Evolutionary conservation across 2,113 vertebrate genomes (phyloP).

Genomic region (Sebastes schlegelii): DNA sequence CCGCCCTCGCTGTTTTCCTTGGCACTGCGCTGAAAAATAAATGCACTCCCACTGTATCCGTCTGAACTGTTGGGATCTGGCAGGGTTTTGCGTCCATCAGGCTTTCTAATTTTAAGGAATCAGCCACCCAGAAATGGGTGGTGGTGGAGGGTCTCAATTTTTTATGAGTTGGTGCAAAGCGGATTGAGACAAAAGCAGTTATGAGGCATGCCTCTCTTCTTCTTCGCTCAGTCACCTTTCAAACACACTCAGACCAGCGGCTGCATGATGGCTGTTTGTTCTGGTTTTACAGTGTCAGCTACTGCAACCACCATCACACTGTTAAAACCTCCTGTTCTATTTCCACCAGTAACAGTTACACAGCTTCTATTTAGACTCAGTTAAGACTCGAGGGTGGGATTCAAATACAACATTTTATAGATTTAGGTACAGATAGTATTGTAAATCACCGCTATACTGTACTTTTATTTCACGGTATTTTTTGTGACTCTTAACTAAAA

Average conservation of each 20-base stretch:
- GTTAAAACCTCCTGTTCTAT: neutral
- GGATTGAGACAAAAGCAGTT: conserved; percentile 70
- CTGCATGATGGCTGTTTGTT: conserved; percentile 51
- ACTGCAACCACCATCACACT: neutral
- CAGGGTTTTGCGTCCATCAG: conserved; percentile 61
- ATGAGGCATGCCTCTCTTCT: conserved; percentile 30
- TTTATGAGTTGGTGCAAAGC: conserved; percentile 76
- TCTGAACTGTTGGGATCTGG: conserved; percentile 60
- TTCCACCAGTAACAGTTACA: neutral
- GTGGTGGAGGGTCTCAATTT: conserved; percentile 75
- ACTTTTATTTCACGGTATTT: neutral
- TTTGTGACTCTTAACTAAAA: neutral
- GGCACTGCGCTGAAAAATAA: conserved; percentile 73
- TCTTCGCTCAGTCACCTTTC: conserved; percentile 48
- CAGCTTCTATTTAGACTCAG: neutral
- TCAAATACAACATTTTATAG: neutral
- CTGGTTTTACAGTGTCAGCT: conserved; percentile 14
- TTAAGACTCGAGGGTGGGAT: neutral
- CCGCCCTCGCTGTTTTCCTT: conserved; percentile 49
- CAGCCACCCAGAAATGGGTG: conserved; percentile 74
- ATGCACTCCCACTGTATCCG: conserved; percentile 69
- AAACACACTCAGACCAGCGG: conserved; percentile 42
- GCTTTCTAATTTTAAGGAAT: conserved; percentile 76
- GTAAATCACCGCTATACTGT: neutral
- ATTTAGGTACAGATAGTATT: neutral